These are phyloP conservation scores for Asarcornis scutulata DNA, from an alignment of 2,113 vertebrate genomes.

Conservation along the genomic window DNA sequence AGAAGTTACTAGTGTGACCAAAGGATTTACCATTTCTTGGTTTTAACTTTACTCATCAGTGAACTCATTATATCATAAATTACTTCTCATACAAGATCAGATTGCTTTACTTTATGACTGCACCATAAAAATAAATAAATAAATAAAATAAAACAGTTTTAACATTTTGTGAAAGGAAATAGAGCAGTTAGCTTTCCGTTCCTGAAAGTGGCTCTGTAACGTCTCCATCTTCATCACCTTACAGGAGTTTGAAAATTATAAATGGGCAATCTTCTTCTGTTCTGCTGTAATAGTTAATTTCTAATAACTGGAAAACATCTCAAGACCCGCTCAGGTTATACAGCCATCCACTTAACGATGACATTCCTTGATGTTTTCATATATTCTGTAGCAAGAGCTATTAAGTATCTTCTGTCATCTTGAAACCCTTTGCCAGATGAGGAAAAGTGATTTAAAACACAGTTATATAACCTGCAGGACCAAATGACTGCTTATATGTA, in stretches of 20 bases:
- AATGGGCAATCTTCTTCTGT: background rate
- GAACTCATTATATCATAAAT: constrained; percentile 6
- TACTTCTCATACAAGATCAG: background rate
- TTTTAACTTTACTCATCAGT: constrained; percentile 31
- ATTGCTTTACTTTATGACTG: background rate
- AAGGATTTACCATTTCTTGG: constrained; percentile 34
- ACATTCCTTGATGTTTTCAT: background rate
- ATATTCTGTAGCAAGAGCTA: background rate
- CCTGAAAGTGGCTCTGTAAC: background rate
- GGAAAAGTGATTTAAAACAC: constrained; percentile 24
- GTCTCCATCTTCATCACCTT: background rate
- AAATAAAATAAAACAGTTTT: background rate
- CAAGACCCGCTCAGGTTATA: background rate
- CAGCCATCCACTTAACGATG: constrained; percentile 2
- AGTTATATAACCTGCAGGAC: background rate
- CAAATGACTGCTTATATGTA: background rate
- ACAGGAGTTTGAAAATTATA: background rate
- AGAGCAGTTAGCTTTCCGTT: background rate
- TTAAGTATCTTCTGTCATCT: constrained; percentile 13
- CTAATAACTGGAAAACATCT: constrained; percentile 4
- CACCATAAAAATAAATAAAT: background rate
- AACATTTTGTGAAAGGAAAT: background rate
- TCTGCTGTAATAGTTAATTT: constrained; percentile 3
- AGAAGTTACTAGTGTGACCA: constrained; percentile 29
- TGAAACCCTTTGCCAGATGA: constrained; percentile 12